Percentiles rank a stretch among this genome's conserved stretches.
phyloP scores from a whole-genome alignment of 2,113 vertebrate genomes.

The Notarius quadriscutis region DNA sequence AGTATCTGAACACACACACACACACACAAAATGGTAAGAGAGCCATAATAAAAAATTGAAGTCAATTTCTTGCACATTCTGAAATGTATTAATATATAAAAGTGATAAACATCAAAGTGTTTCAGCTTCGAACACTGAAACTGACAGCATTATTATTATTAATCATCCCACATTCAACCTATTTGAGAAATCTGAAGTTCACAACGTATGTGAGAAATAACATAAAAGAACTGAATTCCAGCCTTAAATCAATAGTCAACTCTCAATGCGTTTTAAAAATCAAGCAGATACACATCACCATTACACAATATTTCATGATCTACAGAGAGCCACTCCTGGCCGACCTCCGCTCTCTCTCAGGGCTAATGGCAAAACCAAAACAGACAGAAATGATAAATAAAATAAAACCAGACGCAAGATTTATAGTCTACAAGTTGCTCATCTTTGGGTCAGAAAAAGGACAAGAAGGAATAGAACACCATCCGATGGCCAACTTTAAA shows the following conservation, averaged over 20 bases:
- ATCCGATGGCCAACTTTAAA: not conserved
- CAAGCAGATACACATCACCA: constrained; percentile 22
- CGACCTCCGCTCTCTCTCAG: constrained; percentile 51
- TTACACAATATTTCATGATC: constrained; percentile 47
- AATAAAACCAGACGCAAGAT: constrained; percentile 57
- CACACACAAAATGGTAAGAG: not conserved
- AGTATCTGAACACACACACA: constrained; percentile 78
- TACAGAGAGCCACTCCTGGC: constrained; percentile 44
- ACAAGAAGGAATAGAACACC: constrained; percentile 56
- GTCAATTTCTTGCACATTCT: not conserved
- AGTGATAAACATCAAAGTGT: not conserved
- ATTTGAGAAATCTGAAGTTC: not conserved
- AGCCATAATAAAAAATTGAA: not conserved
- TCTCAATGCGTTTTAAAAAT: not conserved
- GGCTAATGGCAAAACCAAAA: constrained; percentile 58
- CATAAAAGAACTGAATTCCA: not conserved
- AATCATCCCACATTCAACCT: not conserved
- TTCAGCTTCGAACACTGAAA: not conserved
- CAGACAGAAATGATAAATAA: constrained; percentile 34
- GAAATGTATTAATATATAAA: not conserved
- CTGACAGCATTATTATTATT: not conserved
- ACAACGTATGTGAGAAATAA: not conserved
- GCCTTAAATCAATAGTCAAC: not conserved
- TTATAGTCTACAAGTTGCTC: constrained; percentile 64
- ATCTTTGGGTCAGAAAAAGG: constrained; percentile 63